A percentile compares a stretch with the other conserved stretches of the same genome.
phyloP scores from a whole-genome alignment of 2,888 invertebrate species.

The Scaptomyza reducta region DNA sequence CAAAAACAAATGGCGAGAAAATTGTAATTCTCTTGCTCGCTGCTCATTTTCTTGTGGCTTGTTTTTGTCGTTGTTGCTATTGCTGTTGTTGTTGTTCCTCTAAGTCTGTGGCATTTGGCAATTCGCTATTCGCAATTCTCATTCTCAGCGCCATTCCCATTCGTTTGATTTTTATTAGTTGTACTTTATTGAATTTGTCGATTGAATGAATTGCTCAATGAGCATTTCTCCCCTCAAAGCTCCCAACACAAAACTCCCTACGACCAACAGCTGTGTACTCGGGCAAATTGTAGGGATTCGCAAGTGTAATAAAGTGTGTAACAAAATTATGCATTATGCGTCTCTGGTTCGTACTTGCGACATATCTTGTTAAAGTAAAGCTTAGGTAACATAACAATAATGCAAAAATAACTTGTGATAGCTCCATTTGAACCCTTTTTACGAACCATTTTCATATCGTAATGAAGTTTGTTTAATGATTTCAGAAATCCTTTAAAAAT shows the following conservation, averaged over 20 bases:
- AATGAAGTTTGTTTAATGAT: too few species aligned
- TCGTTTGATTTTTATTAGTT: constrained; percentile 75
- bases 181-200: constrained; percentile 77
- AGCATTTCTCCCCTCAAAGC: constrained; percentile 34
- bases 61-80: background rate
- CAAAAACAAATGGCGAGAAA: constrained; percentile 76
- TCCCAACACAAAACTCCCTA: background rate
- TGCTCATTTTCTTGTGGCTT: constrained; percentile 40
- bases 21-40: constrained; percentile 70
- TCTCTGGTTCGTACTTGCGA: background rate
- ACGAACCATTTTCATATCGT: too few species aligned
- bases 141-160: constrained; percentile 58
- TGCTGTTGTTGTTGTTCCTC: background rate
- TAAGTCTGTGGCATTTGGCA: constrained; percentile 27
- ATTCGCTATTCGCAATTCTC: constrained; percentile 42
- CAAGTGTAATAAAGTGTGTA: constrained; percentile 32
- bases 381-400: background rate
- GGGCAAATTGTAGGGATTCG: constrained; percentile 29
- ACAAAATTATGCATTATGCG: constrained; percentile 31
- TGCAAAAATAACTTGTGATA: background rate
- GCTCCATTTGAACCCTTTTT: too few species aligned
- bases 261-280: constrained; percentile 7
- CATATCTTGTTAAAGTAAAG: background rate
- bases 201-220: constrained; percentile 78
- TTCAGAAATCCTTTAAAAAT: too few species aligned